Conservation (phyloP, 2,797 vertebrate species). For the Enteromius unitaeniatus region DNA sequence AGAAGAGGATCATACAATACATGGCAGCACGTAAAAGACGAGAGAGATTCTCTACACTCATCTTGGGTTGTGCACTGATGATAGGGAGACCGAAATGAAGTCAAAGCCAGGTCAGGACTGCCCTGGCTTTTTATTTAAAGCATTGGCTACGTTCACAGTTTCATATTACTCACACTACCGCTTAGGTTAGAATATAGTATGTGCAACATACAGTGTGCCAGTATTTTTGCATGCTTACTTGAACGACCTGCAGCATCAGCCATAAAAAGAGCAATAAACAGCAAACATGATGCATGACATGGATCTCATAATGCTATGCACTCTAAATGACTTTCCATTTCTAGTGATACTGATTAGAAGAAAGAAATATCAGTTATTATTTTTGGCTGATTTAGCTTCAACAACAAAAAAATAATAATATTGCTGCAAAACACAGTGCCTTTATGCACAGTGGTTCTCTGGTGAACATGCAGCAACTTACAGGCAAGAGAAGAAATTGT, state of each 20-base stretch:
- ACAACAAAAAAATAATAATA: neutral
- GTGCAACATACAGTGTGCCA: neutral
- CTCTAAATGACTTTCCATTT: neutral
- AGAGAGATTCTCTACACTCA: slow-evolving; percentile 20
- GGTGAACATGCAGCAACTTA: neutral
- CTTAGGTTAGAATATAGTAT: neutral
- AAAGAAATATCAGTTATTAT: neutral
- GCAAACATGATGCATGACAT: neutral
- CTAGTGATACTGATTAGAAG: neutral
- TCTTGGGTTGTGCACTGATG: slow-evolving; percentile 6
- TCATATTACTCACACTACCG: no score
- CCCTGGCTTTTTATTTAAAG: neutral
- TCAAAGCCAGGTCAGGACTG: slow-evolving; percentile 29
- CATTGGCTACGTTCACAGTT: neutral
- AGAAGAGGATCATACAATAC: slow-evolving; percentile 16
- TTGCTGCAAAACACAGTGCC: neutral
- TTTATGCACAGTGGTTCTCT: neutral
- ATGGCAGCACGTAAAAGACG: neutral
- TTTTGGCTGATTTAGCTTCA: neutral
- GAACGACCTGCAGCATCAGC: neutral
- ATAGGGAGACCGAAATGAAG: slow-evolving; percentile 17
- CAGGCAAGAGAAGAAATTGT: neutral
- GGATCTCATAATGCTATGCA: neutral
- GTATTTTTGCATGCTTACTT: neutral
- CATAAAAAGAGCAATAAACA: neutral